These are phyloP conservation scores for Neelides folsomi DNA, from an alignment of 2,888 invertebrate species.

Conservation along the genomic window DNA sequence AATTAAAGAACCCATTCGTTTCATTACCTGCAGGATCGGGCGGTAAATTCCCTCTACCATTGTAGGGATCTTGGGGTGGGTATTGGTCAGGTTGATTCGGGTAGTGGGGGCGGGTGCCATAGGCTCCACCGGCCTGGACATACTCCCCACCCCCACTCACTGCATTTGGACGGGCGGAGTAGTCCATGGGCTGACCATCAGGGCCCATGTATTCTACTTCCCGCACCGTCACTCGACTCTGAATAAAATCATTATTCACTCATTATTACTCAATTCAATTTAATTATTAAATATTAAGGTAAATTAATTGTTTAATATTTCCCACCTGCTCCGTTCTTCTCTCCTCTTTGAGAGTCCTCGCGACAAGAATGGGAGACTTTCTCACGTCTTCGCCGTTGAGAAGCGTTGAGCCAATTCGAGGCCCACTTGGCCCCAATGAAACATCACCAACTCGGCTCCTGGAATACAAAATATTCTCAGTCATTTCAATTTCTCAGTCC, in stretches of 20 bases:
- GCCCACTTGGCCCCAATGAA: too few species aligned
- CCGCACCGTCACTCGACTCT: constrained; percentile 14
- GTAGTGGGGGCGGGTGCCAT: constrained; percentile 33
- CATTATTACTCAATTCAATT: too few species aligned
- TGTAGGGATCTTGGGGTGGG: constrained; percentile 29
- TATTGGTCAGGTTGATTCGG: constrained; percentile 21
- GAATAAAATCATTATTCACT: too few species aligned
- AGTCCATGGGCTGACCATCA: constrained; percentile 40
- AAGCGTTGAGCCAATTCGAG: too few species aligned
- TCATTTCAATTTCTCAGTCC: too few species aligned
- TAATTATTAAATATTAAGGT: background rate
- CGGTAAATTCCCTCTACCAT: constrained; percentile 25
- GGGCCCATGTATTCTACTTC: constrained; percentile 44
- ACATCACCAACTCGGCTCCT: too few species aligned
- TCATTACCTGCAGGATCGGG: constrained; percentile 29
- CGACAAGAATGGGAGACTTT: too few species aligned
- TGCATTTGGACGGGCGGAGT: constrained; percentile 31
- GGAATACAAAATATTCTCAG: too few species aligned
- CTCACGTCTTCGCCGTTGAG: too few species aligned
- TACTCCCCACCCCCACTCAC: constrained; percentile 32
- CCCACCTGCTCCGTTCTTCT: constrained; percentile 48
- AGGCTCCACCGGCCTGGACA: constrained; percentile 25
- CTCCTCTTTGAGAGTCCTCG: too few species aligned
- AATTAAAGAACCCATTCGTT: too few species aligned
- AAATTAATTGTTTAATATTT: constrained; percentile 6